Conservation (phyloP, 92 coral and sea anemone genomes). For the Paragorgia papillata region DNA sequence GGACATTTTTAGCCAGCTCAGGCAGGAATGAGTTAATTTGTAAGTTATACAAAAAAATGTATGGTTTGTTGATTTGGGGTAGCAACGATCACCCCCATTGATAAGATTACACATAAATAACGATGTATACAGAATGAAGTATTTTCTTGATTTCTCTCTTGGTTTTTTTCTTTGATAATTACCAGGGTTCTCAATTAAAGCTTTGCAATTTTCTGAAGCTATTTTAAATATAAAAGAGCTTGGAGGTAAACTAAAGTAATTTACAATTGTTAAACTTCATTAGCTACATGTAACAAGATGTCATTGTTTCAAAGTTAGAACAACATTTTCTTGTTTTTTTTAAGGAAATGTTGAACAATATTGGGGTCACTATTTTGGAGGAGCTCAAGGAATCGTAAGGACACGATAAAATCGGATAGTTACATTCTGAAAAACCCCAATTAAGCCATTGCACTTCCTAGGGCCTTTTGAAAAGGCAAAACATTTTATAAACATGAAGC, state of each 20-base stretch:
- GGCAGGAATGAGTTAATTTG: no score
- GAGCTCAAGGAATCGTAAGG: constrained; percentile 89
- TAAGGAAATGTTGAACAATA: constrained; percentile 85
- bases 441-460: neutral
- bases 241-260: constrained; percentile 67
- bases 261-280: neutral
- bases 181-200: constrained; percentile 92
- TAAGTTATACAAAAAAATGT: no score
- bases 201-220: constrained; percentile 79
- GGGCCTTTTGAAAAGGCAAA: no score
- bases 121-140: no score
- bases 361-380: constrained; percentile 89
- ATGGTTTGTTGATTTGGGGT: no score
- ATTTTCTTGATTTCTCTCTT: neutral
- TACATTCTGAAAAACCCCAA: neutral
- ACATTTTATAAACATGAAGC: no score
- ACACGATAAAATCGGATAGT: neutral
- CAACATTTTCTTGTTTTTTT: constrained; percentile 14
- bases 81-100: no score
- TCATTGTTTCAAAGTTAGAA: no score
- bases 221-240: constrained; percentile 94
- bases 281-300: neutral
- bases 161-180: neutral
- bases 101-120: no score
- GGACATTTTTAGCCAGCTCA: no score